Evolutionary conservation across 2,888 invertebrate species (phyloP).

Genomic region (Hirtodrosophila duncani): DNA sequence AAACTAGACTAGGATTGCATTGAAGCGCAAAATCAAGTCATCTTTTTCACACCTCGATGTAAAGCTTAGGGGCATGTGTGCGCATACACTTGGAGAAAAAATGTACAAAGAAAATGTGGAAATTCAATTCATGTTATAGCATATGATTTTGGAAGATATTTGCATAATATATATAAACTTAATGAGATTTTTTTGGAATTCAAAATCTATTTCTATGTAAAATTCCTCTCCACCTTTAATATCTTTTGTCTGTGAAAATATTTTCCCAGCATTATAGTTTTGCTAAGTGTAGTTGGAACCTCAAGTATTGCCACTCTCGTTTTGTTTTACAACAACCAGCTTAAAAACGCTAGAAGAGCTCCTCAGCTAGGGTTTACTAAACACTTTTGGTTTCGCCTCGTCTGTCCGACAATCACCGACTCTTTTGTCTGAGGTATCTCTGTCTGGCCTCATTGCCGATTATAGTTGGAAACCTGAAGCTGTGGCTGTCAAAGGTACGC

Average conservation of each 20-base stretch:
- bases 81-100: constrained; percentile 11
- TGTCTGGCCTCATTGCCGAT: constrained; percentile 45
- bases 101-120: too few species aligned
- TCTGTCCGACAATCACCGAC: constrained; percentile 8
- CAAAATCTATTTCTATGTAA: too few species aligned
- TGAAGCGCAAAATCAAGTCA: constrained; percentile 68
- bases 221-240: too few species aligned
- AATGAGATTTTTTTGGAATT: too few species aligned
- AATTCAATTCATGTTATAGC: too few species aligned
- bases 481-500: constrained; percentile 32
- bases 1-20: constrained; percentile 62
- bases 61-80: background rate
- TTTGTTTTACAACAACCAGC: constrained; percentile 57
- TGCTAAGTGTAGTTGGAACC: background rate
- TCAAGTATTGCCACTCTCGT: too few species aligned
- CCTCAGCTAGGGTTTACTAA: constrained; percentile 47
- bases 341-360: constrained; percentile 38
- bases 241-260: too few species aligned
- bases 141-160: too few species aligned
- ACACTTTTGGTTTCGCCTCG: constrained; percentile 44
- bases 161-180: too few species aligned
- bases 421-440: constrained; percentile 19
- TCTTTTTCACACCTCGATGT: constrained; percentile 53
- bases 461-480: constrained; percentile 60
- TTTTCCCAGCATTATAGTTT: too few species aligned